Conservation (phyloP, 2,888 invertebrate genomes). For the Crematogaster levior region DNA sequence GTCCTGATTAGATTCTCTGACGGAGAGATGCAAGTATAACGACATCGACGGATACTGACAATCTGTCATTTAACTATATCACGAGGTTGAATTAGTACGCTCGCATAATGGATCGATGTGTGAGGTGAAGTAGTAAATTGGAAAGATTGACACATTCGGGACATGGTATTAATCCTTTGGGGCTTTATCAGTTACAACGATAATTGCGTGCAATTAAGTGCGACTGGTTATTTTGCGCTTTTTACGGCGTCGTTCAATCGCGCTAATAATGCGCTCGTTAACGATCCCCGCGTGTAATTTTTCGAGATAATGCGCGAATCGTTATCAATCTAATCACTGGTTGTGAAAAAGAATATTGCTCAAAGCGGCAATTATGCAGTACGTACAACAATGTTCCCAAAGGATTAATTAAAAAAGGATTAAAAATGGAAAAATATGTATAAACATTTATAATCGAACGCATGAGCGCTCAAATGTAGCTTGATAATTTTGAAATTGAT, state of each 20-base stretch:
- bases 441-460: neutral
- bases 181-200: slow-evolving; percentile 32
- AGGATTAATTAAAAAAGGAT: slow-evolving; percentile 26
- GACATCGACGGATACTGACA: slow-evolving; percentile 7
- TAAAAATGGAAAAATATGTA: too few relatives aligned
- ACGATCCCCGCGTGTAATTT: neutral
- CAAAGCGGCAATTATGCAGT: slow-evolving; percentile 15
- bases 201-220: slow-evolving; percentile 37
- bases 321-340: slow-evolving; percentile 22
- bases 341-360: neutral
- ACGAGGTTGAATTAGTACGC: neutral
- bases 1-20: slow-evolving; percentile 5
- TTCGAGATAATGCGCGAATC: slow-evolving; percentile 8
- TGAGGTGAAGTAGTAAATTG: slow-evolving; percentile 10
- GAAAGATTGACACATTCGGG: slow-evolving; percentile 27
- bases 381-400: neutral
- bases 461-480: neutral
- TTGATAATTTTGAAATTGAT: slow-evolving; percentile 10
- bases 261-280: slow-evolving; percentile 29
- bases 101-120: slow-evolving; percentile 25
- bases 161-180: slow-evolving; percentile 43
- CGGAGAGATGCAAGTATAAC: neutral
- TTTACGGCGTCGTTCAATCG: slow-evolving; percentile 31
- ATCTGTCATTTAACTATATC: slow-evolving; percentile 18
- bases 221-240: slow-evolving; percentile 23